phyloP scores from a whole-genome alignment of 2,888 invertebrate genomes.

The Choreutis nemorana region DNA sequence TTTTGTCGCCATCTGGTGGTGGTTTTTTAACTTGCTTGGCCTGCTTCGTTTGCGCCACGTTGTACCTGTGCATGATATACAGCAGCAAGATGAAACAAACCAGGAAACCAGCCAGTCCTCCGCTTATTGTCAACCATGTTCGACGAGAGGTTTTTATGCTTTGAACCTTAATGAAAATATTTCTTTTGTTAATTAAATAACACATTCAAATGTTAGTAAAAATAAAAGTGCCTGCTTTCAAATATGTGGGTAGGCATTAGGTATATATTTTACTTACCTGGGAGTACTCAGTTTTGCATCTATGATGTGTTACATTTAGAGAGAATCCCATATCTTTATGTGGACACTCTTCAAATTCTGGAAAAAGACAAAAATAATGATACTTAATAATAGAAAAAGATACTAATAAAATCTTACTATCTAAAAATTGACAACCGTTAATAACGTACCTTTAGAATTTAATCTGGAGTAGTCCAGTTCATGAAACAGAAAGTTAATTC shows the following conservation, averaged over 20 bases:
- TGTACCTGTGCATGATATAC: constrained; percentile 55
- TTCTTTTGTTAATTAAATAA: not conserved
- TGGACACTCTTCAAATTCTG: constrained; percentile 47
- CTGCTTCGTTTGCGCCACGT: constrained; percentile 48
- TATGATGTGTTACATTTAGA: constrained; percentile 33
- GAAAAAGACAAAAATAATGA: constrained; percentile 17
- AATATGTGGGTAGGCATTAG: constrained; percentile 1
- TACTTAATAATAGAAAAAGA: not conserved
- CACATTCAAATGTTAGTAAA: not conserved
- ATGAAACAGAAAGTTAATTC: constrained; percentile 32
- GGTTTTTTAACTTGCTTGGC: constrained; percentile 22
- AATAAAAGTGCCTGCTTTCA: constrained; percentile 5
- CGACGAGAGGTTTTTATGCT: constrained; percentile 30
- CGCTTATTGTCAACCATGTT: constrained; percentile 54
- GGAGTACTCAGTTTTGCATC: constrained; percentile 34
- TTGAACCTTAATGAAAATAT: constrained; percentile 24
- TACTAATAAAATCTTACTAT: not conserved
- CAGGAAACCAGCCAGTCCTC: constrained; percentile 51
- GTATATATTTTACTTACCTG: constrained; percentile 21
- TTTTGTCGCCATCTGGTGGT: constrained; percentile 25
- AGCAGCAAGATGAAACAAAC: constrained; percentile 51
- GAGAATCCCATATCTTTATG: constrained; percentile 19
- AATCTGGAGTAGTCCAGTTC: constrained; percentile 40
- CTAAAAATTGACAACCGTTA: not conserved
- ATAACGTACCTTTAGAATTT: constrained; percentile 36